Evolutionary conservation across 2,113 vertebrate genomes (phyloP), one percentile per base, ranked within the genome.

Genomic region (Tenebrosternarchus preto): DNA sequence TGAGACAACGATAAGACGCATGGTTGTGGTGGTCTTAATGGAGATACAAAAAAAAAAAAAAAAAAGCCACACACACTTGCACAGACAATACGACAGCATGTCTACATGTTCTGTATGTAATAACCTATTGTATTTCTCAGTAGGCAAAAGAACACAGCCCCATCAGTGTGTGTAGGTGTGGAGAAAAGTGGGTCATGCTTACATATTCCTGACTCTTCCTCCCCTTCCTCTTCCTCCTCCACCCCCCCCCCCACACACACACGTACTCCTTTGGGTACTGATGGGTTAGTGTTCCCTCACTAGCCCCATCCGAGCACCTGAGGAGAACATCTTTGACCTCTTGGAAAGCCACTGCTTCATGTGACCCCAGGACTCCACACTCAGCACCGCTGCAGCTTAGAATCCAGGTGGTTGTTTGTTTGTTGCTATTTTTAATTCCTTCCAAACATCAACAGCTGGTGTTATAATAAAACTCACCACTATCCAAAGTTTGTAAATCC

Each of bases 171-270:
- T 67, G 77, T 79, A 79, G 67, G 72, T 79, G 74, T 19, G n/a
- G 12, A 46, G n/a, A 29, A 77, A 87, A 84, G 69, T 82, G 31
- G 76, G 81, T 83, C 84, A 78, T 71, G 6, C 46, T 39, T 50
- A 50, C 25, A 50, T 55, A 33, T 33, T 57, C 36, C 31, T 1
- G 24, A n/a, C n/a, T n/a, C n/a, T n/a, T n/a, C n/a, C n/a, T n/a
- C n/a, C n/a, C n/a, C n/a, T n/a, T n/a, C n/a, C n/a, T n/a, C n/a
- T n/a, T n/a, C n/a, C n/a, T n/a, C n/a, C n/a, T n/a, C n/a, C n/a
- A n/a, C n/a, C n/a, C n/a, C n/a, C n/a, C n/a, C n/a, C n/a, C n/a
- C n/a, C n/a, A n/a, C 73, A 82, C 73, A 66, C 55, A 81, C 46
- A 80, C 36, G 64, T 39, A 64, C 36, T 77, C 25, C 39, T 36